Conservation (phyloP, 2,797 vertebrate genomes). For the Takifugu rubripes region DNA sequence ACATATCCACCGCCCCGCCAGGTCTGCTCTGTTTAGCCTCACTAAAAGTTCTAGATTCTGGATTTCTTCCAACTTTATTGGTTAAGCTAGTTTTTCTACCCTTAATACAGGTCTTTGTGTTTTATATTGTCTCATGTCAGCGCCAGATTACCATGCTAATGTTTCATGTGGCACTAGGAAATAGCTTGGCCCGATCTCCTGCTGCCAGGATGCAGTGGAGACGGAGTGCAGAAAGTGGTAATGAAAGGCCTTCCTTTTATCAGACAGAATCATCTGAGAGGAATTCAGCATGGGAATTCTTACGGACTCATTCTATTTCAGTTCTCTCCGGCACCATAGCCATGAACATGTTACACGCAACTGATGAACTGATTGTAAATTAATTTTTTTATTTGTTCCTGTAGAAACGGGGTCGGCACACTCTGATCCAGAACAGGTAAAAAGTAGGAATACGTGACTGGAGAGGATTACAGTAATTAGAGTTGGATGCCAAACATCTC, state of each 20-base stretch:
- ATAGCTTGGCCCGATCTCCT: constrained; percentile 79
- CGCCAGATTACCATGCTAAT: constrained; percentile 69
- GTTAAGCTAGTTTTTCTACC: constrained; percentile 3
- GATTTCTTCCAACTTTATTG: constrained; percentile 24
- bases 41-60: neutral
- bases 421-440: neutral
- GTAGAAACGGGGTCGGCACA: neutral
- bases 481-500: neutral
- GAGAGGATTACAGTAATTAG: neutral
- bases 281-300: neutral
- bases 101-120: neutral
- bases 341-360: too few species aligned
- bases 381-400: too few species aligned
- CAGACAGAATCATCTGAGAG: constrained; percentile 2
- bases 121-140: constrained; percentile 7
- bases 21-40: constrained; percentile 25
- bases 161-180: constrained; percentile 78
- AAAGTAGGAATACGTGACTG: neutral
- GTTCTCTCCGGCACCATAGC: too few species aligned
- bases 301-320: too few species aligned
- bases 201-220: constrained; percentile 31
- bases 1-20: constrained; percentile 11
- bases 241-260: constrained; percentile 24
- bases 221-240: constrained; percentile 1
- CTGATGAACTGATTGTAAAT: too few species aligned